Evolutionary conservation across 2,888 invertebrate species (phyloP).

Genomic region (Bellardia bayeri): DNA sequence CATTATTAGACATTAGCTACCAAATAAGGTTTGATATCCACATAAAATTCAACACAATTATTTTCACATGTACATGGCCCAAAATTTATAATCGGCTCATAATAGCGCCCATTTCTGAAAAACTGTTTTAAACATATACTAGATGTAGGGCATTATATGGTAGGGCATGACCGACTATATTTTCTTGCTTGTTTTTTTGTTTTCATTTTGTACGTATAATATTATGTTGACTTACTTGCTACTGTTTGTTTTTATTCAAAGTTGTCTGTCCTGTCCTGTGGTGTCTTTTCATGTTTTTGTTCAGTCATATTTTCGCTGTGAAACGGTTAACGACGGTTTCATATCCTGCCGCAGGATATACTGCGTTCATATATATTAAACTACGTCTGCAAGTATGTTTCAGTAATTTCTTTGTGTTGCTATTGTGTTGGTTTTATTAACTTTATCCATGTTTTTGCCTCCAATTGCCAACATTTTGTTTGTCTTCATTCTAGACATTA

Average conservation of each 20-base stretch:
- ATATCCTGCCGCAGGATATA: conserved; percentile 70
- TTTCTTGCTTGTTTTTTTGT: not conserved
- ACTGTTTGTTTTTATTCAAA: conserved; percentile 31
- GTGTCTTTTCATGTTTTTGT: conserved; percentile 54
- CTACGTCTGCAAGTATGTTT: not conserved
- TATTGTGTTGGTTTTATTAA: not conserved
- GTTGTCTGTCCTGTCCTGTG: conserved; percentile 36
- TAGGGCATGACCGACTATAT: no score
- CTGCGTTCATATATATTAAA: conserved; percentile 23
- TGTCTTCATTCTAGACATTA: not conserved
- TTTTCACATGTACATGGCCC: no score
- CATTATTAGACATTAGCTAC: no score
- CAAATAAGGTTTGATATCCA: no score
- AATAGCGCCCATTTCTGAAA: no score
- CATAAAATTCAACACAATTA: no score
- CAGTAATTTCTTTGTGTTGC: not conserved
- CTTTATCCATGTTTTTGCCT: conserved; percentile 2
- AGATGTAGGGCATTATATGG: no score
- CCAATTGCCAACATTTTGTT: not conserved
- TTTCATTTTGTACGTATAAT: conserved; percentile 37
- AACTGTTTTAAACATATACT: no score
- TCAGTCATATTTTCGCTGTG: conserved; percentile 67
- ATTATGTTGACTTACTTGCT: conserved; percentile 37
- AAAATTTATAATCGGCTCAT: no score
- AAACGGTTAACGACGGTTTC: conserved; percentile 70